Evolutionary conservation across 2,113 vertebrate species (phyloP).

Genomic region (Hippopotamus amphibius): DNA sequence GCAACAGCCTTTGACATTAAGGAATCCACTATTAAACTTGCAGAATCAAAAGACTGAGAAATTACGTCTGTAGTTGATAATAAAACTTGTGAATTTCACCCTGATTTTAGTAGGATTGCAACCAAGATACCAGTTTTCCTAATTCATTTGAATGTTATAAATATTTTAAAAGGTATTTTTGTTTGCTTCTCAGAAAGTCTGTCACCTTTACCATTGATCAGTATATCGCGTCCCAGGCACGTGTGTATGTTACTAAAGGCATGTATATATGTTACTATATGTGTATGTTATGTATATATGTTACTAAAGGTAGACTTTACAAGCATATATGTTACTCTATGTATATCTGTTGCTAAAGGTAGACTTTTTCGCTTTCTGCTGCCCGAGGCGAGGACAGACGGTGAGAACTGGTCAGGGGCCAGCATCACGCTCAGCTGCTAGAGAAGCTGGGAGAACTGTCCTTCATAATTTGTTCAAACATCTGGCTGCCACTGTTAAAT

Average conservation of each 20-base stretch:
- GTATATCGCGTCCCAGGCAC: background rate
- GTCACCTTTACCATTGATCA: constrained; percentile 43
- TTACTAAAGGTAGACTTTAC: background rate
- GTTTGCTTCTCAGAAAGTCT: constrained; percentile 12
- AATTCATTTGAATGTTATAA: constrained; percentile 66
- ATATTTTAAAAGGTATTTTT: background rate
- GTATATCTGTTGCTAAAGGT: background rate
- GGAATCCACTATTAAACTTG: constrained; percentile 70
- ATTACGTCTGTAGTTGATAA: constrained; percentile 64
- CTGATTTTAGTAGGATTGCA: background rate
- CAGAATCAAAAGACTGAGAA: constrained; percentile 71
- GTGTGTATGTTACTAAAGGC: background rate
- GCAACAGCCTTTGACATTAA: constrained; percentile 73
- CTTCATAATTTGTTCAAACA: constrained; percentile 82
- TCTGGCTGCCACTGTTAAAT: constrained; percentile 84
- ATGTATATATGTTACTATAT: too few relatives aligned
- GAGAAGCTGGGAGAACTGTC: constrained; percentile 71
- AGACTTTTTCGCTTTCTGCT: background rate
- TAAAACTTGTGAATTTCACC: constrained; percentile 74
- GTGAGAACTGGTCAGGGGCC: constrained; percentile 50
- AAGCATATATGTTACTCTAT: too few relatives aligned
- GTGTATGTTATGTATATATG: background rate
- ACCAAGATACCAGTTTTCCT: constrained; percentile 37
- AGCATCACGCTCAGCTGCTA: constrained; percentile 66
- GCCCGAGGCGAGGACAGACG: constrained; percentile 39